A percentile compares a stretch with the other conserved stretches of the same genome.
Evolutionary conservation across 2,113 vertebrate genomes (phyloP).

Genomic region (Carettochelys insculpta): DNA sequence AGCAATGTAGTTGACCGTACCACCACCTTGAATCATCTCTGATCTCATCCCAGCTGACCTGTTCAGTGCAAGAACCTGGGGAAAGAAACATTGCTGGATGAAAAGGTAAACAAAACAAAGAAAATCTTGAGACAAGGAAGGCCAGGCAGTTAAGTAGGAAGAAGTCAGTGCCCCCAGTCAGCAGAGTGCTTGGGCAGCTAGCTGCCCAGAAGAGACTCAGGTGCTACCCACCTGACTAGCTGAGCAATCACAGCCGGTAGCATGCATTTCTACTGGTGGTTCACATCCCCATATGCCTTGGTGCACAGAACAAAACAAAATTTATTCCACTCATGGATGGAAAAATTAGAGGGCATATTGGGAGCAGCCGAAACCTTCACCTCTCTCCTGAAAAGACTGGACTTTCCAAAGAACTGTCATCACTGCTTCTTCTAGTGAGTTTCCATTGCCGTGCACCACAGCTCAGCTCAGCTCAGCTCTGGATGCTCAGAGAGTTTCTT

Average conservation of each 20-base stretch:
- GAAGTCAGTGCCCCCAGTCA: too few species aligned
- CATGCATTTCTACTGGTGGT: too few species aligned
- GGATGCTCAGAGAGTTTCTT: neutral
- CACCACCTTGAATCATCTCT: neutral
- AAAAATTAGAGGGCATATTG: too few species aligned
- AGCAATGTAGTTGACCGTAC: too few species aligned
- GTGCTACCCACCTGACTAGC: too few species aligned
- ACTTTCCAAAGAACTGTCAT: fast-evolving
- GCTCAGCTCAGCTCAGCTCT: neutral
- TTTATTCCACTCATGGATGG: too few species aligned
- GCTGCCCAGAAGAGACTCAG: too few species aligned
- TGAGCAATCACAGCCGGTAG: too few species aligned
- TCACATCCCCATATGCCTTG: too few species aligned
- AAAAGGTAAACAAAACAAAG: neutral
- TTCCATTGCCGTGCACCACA: neutral
- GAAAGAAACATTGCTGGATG: neutral
- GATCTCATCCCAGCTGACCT: neutral
- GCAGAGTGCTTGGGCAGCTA: too few species aligned
- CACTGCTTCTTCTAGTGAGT: neutral
- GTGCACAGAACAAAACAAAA: too few species aligned
- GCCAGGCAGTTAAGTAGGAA: neutral
- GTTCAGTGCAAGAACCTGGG: neutral
- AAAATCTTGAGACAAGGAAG: fast-evolving
- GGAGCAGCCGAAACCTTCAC: neutral
- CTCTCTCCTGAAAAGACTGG: neutral